phyloP scores from a whole-genome alignment of 92 coral and sea anemone genomes.

The Paragorgia papillata region DNA sequence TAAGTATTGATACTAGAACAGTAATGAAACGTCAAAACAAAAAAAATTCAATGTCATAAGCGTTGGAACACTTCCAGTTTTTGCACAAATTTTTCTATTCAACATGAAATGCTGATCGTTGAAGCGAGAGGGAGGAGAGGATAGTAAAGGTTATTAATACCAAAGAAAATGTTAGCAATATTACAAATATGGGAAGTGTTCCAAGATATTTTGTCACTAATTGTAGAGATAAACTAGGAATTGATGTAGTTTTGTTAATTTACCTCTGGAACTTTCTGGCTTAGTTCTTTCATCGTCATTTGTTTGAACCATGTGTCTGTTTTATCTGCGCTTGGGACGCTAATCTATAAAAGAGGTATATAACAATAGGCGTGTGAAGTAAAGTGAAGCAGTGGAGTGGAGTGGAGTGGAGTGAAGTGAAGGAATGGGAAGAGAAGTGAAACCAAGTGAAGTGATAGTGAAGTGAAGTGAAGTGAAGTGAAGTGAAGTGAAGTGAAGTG shows the following conservation, averaged over 20 bases:
- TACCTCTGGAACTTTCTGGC: conserved; percentile 80
- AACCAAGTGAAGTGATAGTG: too few relatives aligned
- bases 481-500: not conserved
- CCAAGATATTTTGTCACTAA: too few relatives aligned
- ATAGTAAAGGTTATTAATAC: not conserved
- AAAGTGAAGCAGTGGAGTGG: not conserved
- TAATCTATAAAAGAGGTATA: conserved; percentile 57
- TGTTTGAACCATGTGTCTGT: conserved; percentile 96
- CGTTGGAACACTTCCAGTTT: too few relatives aligned
- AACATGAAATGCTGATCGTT: too few relatives aligned
- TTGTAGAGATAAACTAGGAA: not conserved
- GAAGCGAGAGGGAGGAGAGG: not conserved
- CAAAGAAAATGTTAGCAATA: too few relatives aligned
- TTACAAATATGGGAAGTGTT: too few relatives aligned
- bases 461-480: too few relatives aligned
- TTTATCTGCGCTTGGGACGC: conserved; percentile 95
- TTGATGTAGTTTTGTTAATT: conserved; percentile 14
- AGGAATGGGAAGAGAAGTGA: too few relatives aligned
- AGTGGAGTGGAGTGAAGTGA: not conserved
- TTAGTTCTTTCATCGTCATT: conserved; percentile 76
- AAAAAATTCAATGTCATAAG: not conserved
- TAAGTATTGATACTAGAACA: not conserved
- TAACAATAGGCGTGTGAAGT: not conserved
- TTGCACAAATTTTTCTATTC: too few relatives aligned
- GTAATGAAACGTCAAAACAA: not conserved